phyloP scores from a whole-genome alignment of 1,140 invertebrate genomes.

The Pseudachorutes palmiensis region DNA sequence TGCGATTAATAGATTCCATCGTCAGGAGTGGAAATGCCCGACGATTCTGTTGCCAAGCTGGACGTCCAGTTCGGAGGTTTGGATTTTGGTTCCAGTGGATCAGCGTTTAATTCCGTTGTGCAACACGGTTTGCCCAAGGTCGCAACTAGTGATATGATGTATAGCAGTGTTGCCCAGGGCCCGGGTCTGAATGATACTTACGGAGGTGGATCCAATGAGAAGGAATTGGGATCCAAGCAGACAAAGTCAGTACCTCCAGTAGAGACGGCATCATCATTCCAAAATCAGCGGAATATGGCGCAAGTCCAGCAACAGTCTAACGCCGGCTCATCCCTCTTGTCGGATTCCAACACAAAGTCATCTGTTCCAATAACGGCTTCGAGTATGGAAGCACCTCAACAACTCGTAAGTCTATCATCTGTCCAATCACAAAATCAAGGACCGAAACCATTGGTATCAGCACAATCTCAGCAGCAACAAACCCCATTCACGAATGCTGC shows the following conservation, averaged over 20 bases:
- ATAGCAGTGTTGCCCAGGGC: slow-evolving; percentile 15
- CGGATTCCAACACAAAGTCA: background rate
- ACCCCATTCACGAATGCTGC: slow-evolving; percentile 25
- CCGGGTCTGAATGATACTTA: slow-evolving; percentile 20
- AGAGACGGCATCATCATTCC: slow-evolving; percentile 29
- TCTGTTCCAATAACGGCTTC: slow-evolving; percentile 21
- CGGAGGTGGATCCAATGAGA: slow-evolving; percentile 23
- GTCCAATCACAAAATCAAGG: slow-evolving; percentile 23
- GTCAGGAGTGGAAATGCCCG: slow-evolving; percentile 90
- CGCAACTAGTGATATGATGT: slow-evolving; percentile 27
- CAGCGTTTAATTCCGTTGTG: slow-evolving; percentile 34
- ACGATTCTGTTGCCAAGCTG: slow-evolving; percentile 70
- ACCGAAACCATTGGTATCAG: background rate
- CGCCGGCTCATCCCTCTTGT: background rate
- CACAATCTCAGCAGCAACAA: slow-evolving; percentile 18
- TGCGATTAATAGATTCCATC: slow-evolving; percentile 64
- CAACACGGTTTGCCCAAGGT: slow-evolving; percentile 22
- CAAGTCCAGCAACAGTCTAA: slow-evolving; percentile 20
- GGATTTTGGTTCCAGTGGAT: slow-evolving; percentile 53
- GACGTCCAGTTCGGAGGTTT: slow-evolving; percentile 90
- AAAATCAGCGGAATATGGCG: slow-evolving; percentile 19
- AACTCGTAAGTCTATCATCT: slow-evolving; percentile 6
- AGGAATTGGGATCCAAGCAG: slow-evolving; percentile 18
- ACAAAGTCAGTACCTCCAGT: slow-evolving; percentile 19
- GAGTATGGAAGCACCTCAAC: slow-evolving; percentile 25